phyloP scores from a whole-genome alignment of 1,140 invertebrate species.

The Drosophila nebulosa region DNA sequence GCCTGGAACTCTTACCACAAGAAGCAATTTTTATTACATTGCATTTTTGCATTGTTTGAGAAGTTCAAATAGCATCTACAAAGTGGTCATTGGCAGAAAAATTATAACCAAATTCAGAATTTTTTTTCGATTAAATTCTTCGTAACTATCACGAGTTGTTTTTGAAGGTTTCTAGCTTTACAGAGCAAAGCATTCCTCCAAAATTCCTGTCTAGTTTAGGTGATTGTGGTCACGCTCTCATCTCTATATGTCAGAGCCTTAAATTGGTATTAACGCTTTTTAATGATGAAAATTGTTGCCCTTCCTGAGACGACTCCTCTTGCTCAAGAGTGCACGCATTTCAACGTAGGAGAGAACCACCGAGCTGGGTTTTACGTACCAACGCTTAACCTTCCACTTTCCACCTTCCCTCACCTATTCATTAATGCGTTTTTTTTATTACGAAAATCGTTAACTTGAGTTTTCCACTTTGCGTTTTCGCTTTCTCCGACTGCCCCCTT shows the following conservation, averaged over 20 bases:
- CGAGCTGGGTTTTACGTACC: background rate
- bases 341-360: constrained; percentile 12
- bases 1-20: too few species aligned
- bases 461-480: constrained; percentile 49
- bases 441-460: constrained; percentile 61
- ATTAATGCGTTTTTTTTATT: constrained; percentile 74
- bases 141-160: too few species aligned
- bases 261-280: constrained; percentile 78
- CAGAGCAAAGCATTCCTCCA: too few species aligned
- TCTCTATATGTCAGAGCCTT: constrained; percentile 42
- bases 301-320: background rate
- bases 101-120: too few species aligned
- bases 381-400: too few species aligned
- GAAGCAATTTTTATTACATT: too few species aligned
- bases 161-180: too few species aligned
- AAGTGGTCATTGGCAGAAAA: too few species aligned
- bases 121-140: too few species aligned
- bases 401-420: constrained; percentile 29
- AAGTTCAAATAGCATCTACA: too few species aligned
- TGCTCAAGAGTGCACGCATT: constrained; percentile 43
- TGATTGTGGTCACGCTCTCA: constrained; percentile 6
- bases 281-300: constrained; percentile 58
- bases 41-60: too few species aligned
- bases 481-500: too few species aligned
- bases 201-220: background rate